These are phyloP conservation scores for Caranx melampygus DNA, from an alignment of 2,113 vertebrate species.

Conservation along the genomic window DNA sequence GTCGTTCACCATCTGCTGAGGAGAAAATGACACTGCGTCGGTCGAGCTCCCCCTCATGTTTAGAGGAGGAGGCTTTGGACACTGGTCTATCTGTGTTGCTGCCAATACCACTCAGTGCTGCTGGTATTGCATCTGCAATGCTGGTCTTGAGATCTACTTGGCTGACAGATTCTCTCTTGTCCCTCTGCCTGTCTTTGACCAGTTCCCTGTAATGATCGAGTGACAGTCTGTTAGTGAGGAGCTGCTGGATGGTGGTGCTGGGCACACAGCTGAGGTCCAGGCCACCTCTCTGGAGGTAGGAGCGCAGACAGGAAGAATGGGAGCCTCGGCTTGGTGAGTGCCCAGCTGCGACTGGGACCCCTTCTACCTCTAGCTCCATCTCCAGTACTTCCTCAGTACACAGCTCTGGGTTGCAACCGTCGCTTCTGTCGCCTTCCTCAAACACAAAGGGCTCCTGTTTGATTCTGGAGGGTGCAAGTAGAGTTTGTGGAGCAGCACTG, in stretches of 20 bases:
- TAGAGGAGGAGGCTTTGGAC: slow-evolving; percentile 87
- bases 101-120: slow-evolving; percentile 20
- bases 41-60: slow-evolving; percentile 91
- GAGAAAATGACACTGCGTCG: slow-evolving; percentile 95
- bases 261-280: slow-evolving; percentile 80
- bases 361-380: slow-evolving; percentile 88
- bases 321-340: slow-evolving; percentile 77
- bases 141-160: slow-evolving; percentile 88
- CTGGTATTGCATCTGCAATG: slow-evolving; percentile 73
- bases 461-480: slow-evolving; percentile 86
- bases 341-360: slow-evolving; percentile 86
- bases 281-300: slow-evolving; percentile 90
- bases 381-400: slow-evolving; percentile 88
- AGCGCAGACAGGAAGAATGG: slow-evolving; percentile 89
- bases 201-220: slow-evolving; percentile 83
- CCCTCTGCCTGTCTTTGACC: slow-evolving; percentile 63
- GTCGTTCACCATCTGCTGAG: slow-evolving; percentile 88
- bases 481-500: slow-evolving; percentile 26
- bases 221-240: slow-evolving; percentile 88
- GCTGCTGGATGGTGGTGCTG: slow-evolving; percentile 86
- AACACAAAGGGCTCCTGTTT: slow-evolving; percentile 88
- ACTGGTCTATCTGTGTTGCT: slow-evolving; percentile 82
- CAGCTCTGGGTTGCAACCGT: slow-evolving; percentile 87
- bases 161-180: slow-evolving; percentile 88
- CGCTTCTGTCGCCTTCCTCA: slow-evolving; percentile 78